These are phyloP conservation scores for Candoia aspera DNA, from an alignment of 2,113 vertebrate species.

Conservation along the genomic window DNA sequence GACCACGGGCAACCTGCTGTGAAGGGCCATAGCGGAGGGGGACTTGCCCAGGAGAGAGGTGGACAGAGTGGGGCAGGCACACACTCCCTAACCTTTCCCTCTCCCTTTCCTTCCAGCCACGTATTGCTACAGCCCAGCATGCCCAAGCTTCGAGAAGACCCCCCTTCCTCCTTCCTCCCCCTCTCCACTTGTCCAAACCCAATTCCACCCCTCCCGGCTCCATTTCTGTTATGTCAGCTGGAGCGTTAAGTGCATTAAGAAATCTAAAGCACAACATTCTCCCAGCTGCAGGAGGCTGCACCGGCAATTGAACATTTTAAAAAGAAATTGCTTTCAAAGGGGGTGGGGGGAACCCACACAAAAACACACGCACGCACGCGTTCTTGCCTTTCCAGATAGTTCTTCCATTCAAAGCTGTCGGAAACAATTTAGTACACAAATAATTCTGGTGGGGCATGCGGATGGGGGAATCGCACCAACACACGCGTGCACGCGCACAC, in stretches of 20 bases:
- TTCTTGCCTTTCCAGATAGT: constrained; percentile 33
- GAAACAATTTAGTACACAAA: constrained; percentile 51
- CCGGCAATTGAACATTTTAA: constrained; percentile 50
- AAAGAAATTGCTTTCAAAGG: constrained; percentile 57
- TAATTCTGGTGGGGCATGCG: constrained; percentile 22
- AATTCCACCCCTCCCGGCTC: neutral
- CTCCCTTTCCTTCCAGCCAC: neutral
- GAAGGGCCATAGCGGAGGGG: no score
- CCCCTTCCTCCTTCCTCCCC: neutral
- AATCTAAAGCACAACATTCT: constrained; percentile 9
- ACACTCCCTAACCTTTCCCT: neutral
- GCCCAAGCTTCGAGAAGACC: neutral
- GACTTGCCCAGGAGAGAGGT: neutral
- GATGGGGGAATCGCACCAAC: neutral
- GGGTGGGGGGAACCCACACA: neutral
- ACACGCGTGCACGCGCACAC: neutral
- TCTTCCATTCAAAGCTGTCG: constrained; percentile 29
- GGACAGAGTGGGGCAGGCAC: neutral
- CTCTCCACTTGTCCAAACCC: no score
- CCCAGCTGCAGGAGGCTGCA: constrained; percentile 36
- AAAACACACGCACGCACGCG: neutral
- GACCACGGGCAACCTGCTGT: neutral
- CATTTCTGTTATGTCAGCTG: constrained; percentile 24
- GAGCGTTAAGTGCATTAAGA: neutral
- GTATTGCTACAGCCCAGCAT: neutral